Conservation (phyloP, 1,140 invertebrate species). For the Anastrepha ludens region DNA sequence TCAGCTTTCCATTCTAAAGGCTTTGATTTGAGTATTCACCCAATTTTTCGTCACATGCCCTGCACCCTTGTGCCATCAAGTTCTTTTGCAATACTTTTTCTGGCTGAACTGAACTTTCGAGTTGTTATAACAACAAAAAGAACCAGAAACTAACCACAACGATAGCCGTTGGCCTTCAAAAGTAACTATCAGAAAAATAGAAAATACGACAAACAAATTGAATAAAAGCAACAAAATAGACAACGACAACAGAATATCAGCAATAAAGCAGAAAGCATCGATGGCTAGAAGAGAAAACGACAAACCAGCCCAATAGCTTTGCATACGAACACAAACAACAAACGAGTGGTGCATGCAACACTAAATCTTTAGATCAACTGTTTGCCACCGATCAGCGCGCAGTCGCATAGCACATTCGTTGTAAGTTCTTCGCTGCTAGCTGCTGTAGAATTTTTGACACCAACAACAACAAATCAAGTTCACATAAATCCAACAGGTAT, state of each 20-base stretch:
- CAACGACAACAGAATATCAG: neutral
- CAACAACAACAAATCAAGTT: slow-evolving; percentile 7
- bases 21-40: neutral
- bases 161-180: slow-evolving; percentile 50
- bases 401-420: slow-evolving; percentile 13
- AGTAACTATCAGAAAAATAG: neutral
- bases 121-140: neutral
- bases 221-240: slow-evolving; percentile 34
- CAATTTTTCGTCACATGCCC: neutral
- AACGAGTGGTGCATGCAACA: slow-evolving; percentile 21
- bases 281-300: neutral
- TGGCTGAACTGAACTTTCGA: neutral
- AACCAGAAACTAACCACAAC: neutral
- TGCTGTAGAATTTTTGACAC: slow-evolving; percentile 30
- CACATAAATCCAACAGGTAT: slow-evolving; percentile 19
- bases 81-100: neutral
- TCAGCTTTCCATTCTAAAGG: neutral
- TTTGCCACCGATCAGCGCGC: slow-evolving; percentile 40
- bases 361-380: slow-evolving; percentile 41
- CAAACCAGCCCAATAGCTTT: slow-evolving; percentile 4
- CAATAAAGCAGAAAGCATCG: neutral
- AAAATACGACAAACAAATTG: neutral
- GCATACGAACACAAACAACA: neutral
- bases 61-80: neutral
- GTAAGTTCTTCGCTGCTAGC: neutral